Evolutionary conservation across 2,888 invertebrate genomes (phyloP).

Genomic region (Incurvaria masculella): DNA sequence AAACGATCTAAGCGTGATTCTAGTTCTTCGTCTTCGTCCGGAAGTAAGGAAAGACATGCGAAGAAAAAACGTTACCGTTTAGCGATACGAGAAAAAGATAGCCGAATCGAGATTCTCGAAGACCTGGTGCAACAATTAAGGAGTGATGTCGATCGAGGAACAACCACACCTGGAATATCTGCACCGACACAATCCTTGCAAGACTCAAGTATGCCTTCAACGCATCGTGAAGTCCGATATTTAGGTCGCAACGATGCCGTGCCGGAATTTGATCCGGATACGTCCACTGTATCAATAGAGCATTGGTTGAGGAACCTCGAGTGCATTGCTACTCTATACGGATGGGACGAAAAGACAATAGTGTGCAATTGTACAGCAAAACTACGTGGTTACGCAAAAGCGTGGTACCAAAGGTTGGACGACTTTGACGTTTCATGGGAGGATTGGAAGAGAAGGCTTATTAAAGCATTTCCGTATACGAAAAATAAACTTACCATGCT

Average conservation of each 20-base stretch:
- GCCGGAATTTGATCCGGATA: slow-evolving; percentile 7
- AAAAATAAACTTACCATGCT: slow-evolving; percentile 11
- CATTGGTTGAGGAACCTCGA: slow-evolving; percentile 17
- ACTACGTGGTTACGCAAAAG: slow-evolving; percentile 14
- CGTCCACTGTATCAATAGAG: slow-evolving; percentile 10
- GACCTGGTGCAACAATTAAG: too few relatives aligned
- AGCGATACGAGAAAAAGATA: too few relatives aligned
- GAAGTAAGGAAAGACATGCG: too few relatives aligned
- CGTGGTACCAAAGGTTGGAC: slow-evolving; percentile 15
- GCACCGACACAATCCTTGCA: too few relatives aligned
- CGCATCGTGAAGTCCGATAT: background rate
- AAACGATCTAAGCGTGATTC: too few relatives aligned
- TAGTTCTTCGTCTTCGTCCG: too few relatives aligned
- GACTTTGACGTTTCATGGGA: slow-evolving; percentile 12
- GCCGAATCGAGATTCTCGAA: too few relatives aligned
- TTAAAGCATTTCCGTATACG: slow-evolving; percentile 12
- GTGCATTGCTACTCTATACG: slow-evolving; percentile 13
- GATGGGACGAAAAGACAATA: slow-evolving; percentile 16
- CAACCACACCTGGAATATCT: too few relatives aligned
- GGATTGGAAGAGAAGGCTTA: slow-evolving; percentile 10
- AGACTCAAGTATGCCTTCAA: too few relatives aligned
- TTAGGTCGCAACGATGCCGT: background rate
- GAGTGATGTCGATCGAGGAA: too few relatives aligned
- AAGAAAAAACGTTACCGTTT: too few relatives aligned
- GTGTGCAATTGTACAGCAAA: slow-evolving; percentile 16